These are phyloP conservation scores for Drosophila kambysellisi DNA, from an alignment of 2,888 invertebrate species.

Conservation along the genomic window DNA sequence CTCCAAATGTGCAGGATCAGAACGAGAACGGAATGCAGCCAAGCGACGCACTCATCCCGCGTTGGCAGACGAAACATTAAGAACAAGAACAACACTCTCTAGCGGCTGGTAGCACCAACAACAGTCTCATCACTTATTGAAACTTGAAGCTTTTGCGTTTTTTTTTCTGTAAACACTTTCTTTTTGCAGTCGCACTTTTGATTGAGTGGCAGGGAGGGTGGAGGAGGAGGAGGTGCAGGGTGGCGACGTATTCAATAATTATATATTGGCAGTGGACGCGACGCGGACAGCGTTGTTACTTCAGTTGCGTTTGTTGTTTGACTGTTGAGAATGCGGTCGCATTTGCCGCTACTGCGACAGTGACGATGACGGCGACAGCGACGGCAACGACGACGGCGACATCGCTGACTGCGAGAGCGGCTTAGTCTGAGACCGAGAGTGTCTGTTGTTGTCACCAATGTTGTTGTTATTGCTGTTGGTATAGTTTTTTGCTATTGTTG, in stretches of 20 bases:
- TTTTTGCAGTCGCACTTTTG: constrained; percentile 24
- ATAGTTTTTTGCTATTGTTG: constrained; percentile 36
- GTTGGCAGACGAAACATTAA: constrained; percentile 67
- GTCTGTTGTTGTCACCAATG: constrained; percentile 68
- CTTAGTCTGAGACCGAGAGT: constrained; percentile 55
- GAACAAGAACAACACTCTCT: constrained; percentile 32
- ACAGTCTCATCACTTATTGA: constrained; percentile 56
- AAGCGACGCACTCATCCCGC: constrained; percentile 62
- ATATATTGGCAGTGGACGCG: constrained; percentile 34
- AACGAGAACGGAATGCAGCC: constrained; percentile 80
- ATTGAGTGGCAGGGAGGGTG: neutral
- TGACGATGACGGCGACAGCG: constrained; percentile 6
- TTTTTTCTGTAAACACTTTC: constrained; percentile 39
- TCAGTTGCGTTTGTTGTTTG: constrained; percentile 77
- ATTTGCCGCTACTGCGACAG: constrained; percentile 51
- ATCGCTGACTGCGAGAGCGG: constrained; percentile 50
- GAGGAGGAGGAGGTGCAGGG: neutral
- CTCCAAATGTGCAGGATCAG: constrained; percentile 75
- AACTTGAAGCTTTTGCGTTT: constrained; percentile 26
- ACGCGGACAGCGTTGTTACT: constrained; percentile 70
- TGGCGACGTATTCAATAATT: constrained; percentile 18
- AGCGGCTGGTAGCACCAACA: constrained; percentile 24
- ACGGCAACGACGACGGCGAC: constrained; percentile 23
- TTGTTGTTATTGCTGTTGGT: constrained; percentile 36
- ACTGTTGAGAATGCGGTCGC: constrained; percentile 70